Conservation (phyloP, 2,797 vertebrate genomes). For the Choloepus didactylus region DNA sequence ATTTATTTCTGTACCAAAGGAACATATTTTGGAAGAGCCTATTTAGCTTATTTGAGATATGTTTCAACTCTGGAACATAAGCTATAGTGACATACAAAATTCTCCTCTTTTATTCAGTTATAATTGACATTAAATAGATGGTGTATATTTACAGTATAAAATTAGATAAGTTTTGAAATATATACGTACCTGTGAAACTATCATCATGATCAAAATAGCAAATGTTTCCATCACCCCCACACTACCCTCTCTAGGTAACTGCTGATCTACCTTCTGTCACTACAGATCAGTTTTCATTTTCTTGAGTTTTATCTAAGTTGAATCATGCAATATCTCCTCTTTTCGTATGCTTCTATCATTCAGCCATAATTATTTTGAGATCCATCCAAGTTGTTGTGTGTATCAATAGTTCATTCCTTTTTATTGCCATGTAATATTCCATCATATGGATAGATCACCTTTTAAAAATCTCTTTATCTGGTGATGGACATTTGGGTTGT, state of each 20-base stretch:
- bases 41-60: background rate
- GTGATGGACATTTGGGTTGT: background rate
- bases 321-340: background rate
- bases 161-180: background rate
- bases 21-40: background rate
- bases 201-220: background rate
- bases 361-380: background rate
- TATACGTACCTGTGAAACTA: background rate
- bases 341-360: background rate
- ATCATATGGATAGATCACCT: background rate
- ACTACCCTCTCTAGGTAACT: background rate
- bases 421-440: background rate
- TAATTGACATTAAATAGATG: background rate
- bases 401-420: background rate
- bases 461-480: background rate
- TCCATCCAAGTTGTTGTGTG: background rate
- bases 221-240: background rate
- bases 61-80: background rate
- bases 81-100: background rate
- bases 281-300: background rate
- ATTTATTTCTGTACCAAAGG: background rate
- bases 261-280: background rate
- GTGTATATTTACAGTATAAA: background rate
- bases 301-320: background rate
- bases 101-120: background rate